phyloP scores from a whole-genome alignment of 1,140 invertebrate genomes.

The Drosophila varians region DNA sequence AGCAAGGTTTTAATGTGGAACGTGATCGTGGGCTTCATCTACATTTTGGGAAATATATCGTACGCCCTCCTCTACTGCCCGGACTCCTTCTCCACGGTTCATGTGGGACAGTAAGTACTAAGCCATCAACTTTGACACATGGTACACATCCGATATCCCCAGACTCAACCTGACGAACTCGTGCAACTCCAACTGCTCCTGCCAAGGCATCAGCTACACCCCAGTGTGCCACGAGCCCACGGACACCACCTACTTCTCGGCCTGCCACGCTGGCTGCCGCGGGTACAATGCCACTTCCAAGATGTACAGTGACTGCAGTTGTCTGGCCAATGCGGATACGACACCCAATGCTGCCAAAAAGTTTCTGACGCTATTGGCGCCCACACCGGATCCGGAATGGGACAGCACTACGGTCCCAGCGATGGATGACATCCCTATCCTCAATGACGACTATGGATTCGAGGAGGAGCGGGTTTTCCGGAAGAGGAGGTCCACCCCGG shows the following conservation, averaged over 20 bases:
- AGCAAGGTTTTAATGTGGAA: slow-evolving; percentile 87
- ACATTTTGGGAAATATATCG: slow-evolving; percentile 84
- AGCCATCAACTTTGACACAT: not conserved
- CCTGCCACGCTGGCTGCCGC: slow-evolving; percentile 87
- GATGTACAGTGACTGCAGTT: slow-evolving; percentile 56
- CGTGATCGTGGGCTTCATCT: slow-evolving; percentile 86
- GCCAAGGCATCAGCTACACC: slow-evolving; percentile 85
- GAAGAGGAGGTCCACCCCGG: slow-evolving; percentile 31
- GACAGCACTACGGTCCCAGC: not conserved
- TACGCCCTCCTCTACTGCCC: slow-evolving; percentile 87
- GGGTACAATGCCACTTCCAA: slow-evolving; percentile 60
- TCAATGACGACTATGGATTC: slow-evolving; percentile 42
- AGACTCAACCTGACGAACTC: slow-evolving; percentile 85
- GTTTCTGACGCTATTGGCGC: slow-evolving; percentile 12
- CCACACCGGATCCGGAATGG: slow-evolving; percentile 16
- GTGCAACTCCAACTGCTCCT: slow-evolving; percentile 86
- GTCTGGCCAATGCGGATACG: slow-evolving; percentile 14
- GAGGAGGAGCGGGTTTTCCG: slow-evolving; percentile 27
- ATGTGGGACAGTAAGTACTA: slow-evolving; percentile 61
- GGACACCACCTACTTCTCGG: slow-evolving; percentile 86
- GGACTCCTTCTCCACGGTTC: slow-evolving; percentile 40
- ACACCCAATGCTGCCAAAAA: slow-evolving; percentile 15
- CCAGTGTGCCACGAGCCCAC: slow-evolving; percentile 86
- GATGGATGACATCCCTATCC: slow-evolving; percentile 26
- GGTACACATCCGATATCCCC: not conserved